These are phyloP conservation scores for Myotis myotis DNA, from an alignment of 2,797 vertebrate species.

Conservation along the genomic window DNA sequence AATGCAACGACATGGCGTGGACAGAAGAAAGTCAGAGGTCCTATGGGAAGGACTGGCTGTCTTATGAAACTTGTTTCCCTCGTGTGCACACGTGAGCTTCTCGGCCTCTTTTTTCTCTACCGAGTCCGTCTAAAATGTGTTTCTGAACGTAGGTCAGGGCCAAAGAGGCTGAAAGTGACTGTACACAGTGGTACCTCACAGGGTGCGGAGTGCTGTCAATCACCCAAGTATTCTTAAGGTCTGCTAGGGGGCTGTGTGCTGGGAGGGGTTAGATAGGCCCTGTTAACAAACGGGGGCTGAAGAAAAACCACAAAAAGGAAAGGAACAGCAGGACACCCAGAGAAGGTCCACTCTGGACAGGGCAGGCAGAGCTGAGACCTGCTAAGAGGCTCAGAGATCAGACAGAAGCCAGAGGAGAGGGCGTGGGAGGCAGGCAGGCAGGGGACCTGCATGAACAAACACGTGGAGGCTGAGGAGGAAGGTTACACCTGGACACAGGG, in stretches of 20 bases:
- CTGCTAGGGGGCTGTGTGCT: background rate
- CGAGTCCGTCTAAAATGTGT: background rate
- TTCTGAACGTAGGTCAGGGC: background rate
- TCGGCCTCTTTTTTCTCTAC: background rate
- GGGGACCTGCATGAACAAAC: background rate
- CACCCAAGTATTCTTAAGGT: background rate
- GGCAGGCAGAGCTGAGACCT: background rate
- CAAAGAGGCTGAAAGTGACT: background rate
- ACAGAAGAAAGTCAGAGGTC: no score
- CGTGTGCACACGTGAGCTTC: accelerated
- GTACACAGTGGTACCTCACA: background rate
- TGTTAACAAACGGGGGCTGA: background rate
- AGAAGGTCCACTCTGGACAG: background rate
- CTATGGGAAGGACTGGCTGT: accelerated
- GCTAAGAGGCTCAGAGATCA: background rate
- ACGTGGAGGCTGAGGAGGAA: no score
- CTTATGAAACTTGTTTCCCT: background rate
- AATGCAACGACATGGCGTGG: accelerated
- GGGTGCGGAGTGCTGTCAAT: background rate
- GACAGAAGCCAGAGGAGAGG: background rate
- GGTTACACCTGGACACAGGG: background rate
- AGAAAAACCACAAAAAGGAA: background rate
- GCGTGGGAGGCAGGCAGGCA: background rate
- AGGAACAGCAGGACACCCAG: background rate
- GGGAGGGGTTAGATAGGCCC: background rate